Evolutionary conservation across 2,888 invertebrate species (phyloP), one percentile per base, ranked within the genome.

Genomic region (Scaptomyza parva): DNA sequence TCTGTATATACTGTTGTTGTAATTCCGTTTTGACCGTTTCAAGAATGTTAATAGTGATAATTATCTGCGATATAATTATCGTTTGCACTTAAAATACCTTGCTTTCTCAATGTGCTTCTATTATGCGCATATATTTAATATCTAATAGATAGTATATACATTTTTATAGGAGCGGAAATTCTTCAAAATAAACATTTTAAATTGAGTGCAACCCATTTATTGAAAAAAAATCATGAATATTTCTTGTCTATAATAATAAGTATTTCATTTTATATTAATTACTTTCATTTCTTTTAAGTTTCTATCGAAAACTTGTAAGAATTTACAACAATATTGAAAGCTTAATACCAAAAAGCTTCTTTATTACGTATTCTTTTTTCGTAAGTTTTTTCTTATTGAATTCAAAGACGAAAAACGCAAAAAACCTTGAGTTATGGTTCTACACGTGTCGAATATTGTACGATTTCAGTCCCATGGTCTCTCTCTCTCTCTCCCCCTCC

Each of bases 391-490:
- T 40, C 9, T 7, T 64, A 8, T 45, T 26, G 20, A 45, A 50
- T 43, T 17, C 3, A 30, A 9, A 9, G 5, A 30, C n/a, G n/a
- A n/a, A n/a, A n/a, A n/a, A n/a, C n/a, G n/a, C 7, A 14, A 22
- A 40, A 63, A 73, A 58, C 73, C 73, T 73, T 73, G 72, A 72
- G 68, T 62, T 67, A 53, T 60, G 60, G 37, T 28, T 9, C 33
- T 33, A 33, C 44, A 26, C 44, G 35, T 33, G 30, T 22, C 43
- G 41, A 68, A 72, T 8, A 37, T 68, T 70, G 59, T 68, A 73
- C 62, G 72, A 68, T 73, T 73, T 73, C 60, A 68, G 20, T 24
- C 54, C 50, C 39, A 50, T 67, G 68, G 72, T 54, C 72, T 53
- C 48, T 57, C 12, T 12, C 8, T 37, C n/a, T 44, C 17, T 28